phyloP scores from a whole-genome alignment of 2,113 vertebrate species.

The Pachyramphus minor region DNA sequence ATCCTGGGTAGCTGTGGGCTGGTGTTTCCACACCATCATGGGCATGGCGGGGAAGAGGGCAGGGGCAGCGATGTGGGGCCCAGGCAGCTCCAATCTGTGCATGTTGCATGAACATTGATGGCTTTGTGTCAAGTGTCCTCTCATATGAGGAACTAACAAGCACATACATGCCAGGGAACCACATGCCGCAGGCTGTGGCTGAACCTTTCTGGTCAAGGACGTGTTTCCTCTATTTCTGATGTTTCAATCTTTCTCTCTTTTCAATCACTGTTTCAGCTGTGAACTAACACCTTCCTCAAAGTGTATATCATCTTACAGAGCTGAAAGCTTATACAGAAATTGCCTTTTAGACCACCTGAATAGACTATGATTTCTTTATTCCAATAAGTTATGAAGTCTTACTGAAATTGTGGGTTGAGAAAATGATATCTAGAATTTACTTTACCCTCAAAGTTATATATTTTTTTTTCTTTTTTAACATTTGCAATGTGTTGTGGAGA shows the following conservation, averaged over 20 bases:
- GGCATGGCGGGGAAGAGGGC: neutral
- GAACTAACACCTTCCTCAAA: neutral
- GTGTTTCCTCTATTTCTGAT: neutral
- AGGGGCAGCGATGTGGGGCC: rapidly evolving
- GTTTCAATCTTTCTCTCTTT: neutral
- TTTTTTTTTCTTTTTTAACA: neutral
- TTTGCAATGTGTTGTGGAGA: neutral
- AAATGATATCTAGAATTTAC: neutral
- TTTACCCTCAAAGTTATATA: neutral
- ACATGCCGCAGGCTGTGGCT: neutral
- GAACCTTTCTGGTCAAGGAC: neutral
- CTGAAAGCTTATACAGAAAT: neutral
- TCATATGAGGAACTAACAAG: neutral
- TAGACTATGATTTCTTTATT: neutral
- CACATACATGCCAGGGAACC: rapidly evolving
- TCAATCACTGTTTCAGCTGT: neutral
- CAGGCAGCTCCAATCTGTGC: rapidly evolving
- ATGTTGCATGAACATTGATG: rapidly evolving
- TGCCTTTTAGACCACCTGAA: neutral
- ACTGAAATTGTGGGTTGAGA: neutral
- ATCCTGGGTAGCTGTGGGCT: neutral
- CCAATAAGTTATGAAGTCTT: neutral
- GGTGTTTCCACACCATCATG: rapidly evolving
- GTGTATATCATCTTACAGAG: neutral
- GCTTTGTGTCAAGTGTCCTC: neutral